Percentiles rank a stretch among this genome's conserved stretches.
Conservation (phyloP, 2,113 vertebrate species). For the Alectura lathami region DNA sequence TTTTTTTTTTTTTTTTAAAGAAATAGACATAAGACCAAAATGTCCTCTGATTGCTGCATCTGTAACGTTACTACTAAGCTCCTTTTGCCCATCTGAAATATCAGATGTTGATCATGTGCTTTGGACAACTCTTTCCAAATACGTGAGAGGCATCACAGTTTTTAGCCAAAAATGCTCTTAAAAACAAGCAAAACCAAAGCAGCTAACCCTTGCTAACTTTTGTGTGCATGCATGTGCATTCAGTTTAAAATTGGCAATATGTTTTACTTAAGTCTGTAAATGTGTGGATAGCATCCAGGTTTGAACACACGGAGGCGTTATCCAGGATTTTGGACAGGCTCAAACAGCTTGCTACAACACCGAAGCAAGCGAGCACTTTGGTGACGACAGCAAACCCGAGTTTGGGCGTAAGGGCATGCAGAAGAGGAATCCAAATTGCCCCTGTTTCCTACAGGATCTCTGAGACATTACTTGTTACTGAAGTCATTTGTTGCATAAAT, state of each 20-base stretch:
- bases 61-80: background rate
- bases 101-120: constrained; percentile 23
- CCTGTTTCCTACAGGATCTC: background rate
- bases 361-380: background rate
- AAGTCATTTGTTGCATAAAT: background rate
- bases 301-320: background rate
- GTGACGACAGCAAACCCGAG: background rate
- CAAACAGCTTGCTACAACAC: background rate
- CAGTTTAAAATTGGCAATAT: background rate
- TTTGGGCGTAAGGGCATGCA: background rate
- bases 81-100: background rate
- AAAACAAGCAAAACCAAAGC: background rate
- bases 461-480: background rate
- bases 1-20: background rate
- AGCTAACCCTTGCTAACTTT: background rate
- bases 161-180: constrained; percentile 37
- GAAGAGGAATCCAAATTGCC: background rate
- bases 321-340: background rate
- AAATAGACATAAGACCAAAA: background rate
- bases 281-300: background rate
- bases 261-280: background rate
- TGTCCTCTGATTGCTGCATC: background rate
- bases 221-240: accelerated
- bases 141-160: background rate
- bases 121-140: background rate